Base-by-base conservation (phyloP, 2,888 invertebrate species). In the Drosophila kambysellisi region DNA sequence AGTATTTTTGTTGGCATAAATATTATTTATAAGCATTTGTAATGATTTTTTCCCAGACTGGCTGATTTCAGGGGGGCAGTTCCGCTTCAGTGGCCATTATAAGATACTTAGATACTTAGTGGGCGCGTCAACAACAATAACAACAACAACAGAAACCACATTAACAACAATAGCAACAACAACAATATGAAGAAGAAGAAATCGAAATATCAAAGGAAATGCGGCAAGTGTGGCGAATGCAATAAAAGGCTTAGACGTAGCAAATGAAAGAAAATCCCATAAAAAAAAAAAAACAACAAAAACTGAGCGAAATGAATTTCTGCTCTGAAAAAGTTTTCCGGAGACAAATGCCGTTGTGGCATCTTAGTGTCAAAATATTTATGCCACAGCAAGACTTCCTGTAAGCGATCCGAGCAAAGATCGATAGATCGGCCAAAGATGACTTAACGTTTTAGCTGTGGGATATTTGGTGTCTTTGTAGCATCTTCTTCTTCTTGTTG, bases 341-440 rank as follows among this genome's bases (percentile, higher is more conserved):
- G 20, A 29, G 30, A 48, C 37, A 54, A 51, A 29, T 48, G 41
- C 56, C 54, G 52, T 57, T 12, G n/a, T n/a, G 37, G 37, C 56
- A 48, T 35, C 84, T 86, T 89, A 89, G 88, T 88, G 89, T 88
- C 87, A 89, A 85, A 88, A 88, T 89, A 89, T 89, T 87, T 88
- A 82, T 83, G 80, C 80, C 82, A 73, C 86, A 86, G 83, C 82
- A 73, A 87, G 87, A 89, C 87, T 89, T 87, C 87, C 87, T 87
- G 83, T 62, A 75, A 71, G 54, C 66, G 57, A 73, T 65, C 68
- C 70, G 63, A 77, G 70, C 66, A 70, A 59, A 68, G 68, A 77
- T 77, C 62, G 74, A 62, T 30, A 50, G 60, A 79, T 72, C 57
- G 78, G 68, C 54, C 43, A 41, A 65, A 83, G 87, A 87, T 87